These are phyloP conservation scores for Papilio protenor DNA, from an alignment of 2,888 invertebrate genomes.

Conservation along the genomic window DNA sequence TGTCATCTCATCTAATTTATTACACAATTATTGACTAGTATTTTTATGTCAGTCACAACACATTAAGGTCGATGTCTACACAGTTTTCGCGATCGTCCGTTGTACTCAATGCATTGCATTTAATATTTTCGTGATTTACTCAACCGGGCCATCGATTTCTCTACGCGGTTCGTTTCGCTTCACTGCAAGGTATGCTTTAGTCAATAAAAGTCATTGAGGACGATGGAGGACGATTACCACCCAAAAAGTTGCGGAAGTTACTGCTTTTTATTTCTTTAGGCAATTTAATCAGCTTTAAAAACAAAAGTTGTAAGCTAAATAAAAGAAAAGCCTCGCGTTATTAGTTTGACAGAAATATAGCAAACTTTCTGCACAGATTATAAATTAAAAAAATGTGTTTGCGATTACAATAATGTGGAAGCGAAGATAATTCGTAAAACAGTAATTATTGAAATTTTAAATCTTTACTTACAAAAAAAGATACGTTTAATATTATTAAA, in stretches of 20 bases:
- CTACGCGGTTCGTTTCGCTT: constrained; percentile 19
- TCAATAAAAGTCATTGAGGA: constrained; percentile 25
- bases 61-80: constrained; percentile 16
- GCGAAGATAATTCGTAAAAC: too few relatives aligned
- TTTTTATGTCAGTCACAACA: not conserved
- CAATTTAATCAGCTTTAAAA: not conserved
- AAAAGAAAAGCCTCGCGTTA: not conserved
- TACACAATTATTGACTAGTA: constrained; percentile 5
- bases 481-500: too few relatives aligned
- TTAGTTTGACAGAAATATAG: not conserved
- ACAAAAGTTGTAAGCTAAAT: not conserved
- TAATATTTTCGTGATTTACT: constrained; percentile 34
- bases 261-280: constrained; percentile 18
- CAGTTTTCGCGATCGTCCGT: not conserved
- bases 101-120: constrained; percentile 6
- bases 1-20: not conserved
- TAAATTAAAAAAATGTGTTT: too few relatives aligned
- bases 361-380: not conserved
- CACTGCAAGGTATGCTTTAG: constrained; percentile 15
- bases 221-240: constrained; percentile 17
- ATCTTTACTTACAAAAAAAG: too few relatives aligned
- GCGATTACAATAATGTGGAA: too few relatives aligned
- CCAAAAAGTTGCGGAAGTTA: constrained; percentile 11
- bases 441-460: too few relatives aligned
- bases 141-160: constrained; percentile 32